These are phyloP conservation scores for Brachionus koreanus DNA, from an alignment of 1,140 invertebrate species.

Conservation along the genomic window DNA sequence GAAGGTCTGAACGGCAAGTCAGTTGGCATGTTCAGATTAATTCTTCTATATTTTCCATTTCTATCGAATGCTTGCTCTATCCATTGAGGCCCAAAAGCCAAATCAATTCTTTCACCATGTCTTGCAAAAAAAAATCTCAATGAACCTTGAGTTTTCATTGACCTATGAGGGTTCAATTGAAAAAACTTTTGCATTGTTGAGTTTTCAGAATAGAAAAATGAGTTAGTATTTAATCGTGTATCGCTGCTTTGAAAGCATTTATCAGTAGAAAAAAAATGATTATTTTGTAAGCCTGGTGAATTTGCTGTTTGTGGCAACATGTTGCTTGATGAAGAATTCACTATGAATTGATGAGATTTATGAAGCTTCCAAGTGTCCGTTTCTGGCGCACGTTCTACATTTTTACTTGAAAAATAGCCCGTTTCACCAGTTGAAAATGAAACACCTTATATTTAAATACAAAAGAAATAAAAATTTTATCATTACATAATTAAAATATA, in stretches of 20 bases:
- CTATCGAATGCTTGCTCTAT: constrained; percentile 32
- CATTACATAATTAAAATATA: neutral
- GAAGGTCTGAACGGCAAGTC: neutral
- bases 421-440: constrained; percentile 38
- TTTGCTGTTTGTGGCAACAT: neutral
- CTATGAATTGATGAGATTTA: constrained; percentile 10
- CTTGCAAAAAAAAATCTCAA: constrained; percentile 55
- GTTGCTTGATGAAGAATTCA: neutral
- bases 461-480: neutral
- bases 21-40: constrained; percentile 30
- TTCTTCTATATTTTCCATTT: constrained; percentile 15
- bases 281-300: neutral
- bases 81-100: constrained; percentile 41
- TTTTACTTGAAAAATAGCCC: constrained; percentile 25
- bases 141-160: neutral
- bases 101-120: constrained; percentile 45
- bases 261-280: neutral
- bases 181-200: neutral
- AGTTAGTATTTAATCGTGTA: neutral
- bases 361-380: constrained; percentile 38
- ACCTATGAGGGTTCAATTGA: neutral
- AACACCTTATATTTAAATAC: neutral
- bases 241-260: neutral
- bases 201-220: constrained; percentile 36
- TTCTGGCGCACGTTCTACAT: constrained; percentile 27